Conservation (phyloP, 1,140 invertebrate species). For the Oncopeltus fasciatus region DNA sequence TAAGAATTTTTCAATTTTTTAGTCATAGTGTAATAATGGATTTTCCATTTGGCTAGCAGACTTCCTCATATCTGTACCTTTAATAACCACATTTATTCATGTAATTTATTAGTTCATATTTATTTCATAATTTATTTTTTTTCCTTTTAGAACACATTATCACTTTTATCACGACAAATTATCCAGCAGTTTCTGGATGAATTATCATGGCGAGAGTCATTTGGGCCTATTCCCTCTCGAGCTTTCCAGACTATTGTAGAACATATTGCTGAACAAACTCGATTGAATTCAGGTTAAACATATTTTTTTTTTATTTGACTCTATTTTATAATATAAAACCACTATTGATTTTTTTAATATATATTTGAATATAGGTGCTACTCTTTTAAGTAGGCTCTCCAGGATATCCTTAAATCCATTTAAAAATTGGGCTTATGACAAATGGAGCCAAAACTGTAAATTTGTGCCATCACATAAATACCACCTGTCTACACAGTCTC, state of each 20-base stretch:
- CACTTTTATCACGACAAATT: slow-evolving; percentile 62
- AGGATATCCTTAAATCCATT: slow-evolving; percentile 65
- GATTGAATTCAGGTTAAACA: slow-evolving; percentile 33
- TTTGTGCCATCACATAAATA: no score
- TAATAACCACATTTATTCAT: no score
- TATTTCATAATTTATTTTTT: no score
- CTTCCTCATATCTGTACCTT: no score
- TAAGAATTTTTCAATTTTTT: no score
- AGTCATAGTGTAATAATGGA: background rate
- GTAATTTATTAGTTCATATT: no score
- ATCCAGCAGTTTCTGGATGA: slow-evolving; percentile 83
- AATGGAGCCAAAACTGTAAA: slow-evolving; percentile 24
- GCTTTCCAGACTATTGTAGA: slow-evolving; percentile 66
- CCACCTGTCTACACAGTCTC: no score
- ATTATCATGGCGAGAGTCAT: slow-evolving; percentile 63
- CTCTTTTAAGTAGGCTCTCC: slow-evolving; percentile 39
- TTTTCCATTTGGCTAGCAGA: slow-evolving; percentile 21
- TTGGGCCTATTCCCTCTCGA: slow-evolving; percentile 53
- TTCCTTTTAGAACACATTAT: slow-evolving; percentile 56
- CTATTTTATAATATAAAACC: background rate
- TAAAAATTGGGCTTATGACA: slow-evolving; percentile 55
- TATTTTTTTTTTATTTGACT: background rate
- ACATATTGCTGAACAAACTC: slow-evolving; percentile 65
- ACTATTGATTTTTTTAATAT: background rate
- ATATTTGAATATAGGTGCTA: slow-evolving; percentile 28